phyloP scores from a whole-genome alignment of 2,888 invertebrate species.

The Caenorhabditis sp. region DNA sequence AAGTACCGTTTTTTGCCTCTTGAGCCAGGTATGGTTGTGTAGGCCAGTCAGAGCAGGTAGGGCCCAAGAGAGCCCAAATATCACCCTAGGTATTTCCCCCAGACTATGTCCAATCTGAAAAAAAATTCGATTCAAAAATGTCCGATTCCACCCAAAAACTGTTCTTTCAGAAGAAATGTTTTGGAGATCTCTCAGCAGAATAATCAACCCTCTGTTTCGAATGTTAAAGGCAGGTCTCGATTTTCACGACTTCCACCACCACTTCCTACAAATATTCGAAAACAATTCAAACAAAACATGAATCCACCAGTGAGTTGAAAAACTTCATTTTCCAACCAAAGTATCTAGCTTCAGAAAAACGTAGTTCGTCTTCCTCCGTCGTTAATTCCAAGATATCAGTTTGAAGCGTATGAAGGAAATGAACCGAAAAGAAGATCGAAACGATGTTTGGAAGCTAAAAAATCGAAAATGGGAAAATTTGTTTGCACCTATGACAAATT shows the following conservation, averaged over 20 bases:
- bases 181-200: not conserved
- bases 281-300: not conserved
- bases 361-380: no score
- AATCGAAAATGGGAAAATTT: constrained; percentile 29
- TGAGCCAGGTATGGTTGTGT: no score
- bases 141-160: no score
- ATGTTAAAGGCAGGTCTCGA: not conserved
- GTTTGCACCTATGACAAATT: constrained; percentile 25
- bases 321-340: no score
- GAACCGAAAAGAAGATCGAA: constrained; percentile 17
- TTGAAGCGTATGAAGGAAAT: constrained; percentile 27
- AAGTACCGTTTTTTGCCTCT: no score
- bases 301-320: no score
- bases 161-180: not conserved
- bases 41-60: no score
- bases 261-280: not conserved
- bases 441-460: constrained; percentile 7
- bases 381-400: constrained; percentile 9
- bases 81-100: no score
- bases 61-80: no score
- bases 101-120: no score
- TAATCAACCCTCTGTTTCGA: not conserved
- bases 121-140: no score
- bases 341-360: no score
- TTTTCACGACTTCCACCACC: not conserved